Conservation (phyloP, 2,888 invertebrate species). For the Drosophila dives region DNA sequence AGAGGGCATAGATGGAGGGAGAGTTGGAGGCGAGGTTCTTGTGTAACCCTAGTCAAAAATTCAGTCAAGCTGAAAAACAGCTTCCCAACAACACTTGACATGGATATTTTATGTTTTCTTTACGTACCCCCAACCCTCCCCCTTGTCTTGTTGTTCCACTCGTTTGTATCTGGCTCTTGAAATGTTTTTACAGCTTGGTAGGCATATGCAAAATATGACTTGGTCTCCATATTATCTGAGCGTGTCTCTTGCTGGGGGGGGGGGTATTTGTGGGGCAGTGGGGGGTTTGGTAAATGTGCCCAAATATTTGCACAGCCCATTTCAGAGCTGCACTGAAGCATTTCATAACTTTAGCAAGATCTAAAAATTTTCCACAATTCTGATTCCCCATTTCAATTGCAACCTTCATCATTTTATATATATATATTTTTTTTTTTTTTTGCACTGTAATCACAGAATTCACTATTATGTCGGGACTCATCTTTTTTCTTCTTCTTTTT, state of each 20-base stretch:
- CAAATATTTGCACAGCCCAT: constrained; percentile 65
- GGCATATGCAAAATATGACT: constrained; percentile 54
- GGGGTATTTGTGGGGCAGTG: constrained; percentile 4
- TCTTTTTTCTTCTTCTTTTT: not conserved
- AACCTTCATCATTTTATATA: constrained; percentile 33
- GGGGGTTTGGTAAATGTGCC: constrained; percentile 20
- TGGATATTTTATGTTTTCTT: constrained; percentile 58
- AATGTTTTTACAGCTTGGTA: constrained; percentile 38
- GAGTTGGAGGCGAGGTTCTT: not conserved
- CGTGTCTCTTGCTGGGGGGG: not conserved
- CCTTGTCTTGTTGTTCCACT: not conserved
- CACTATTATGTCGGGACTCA: constrained; percentile 17
- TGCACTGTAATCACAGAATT: constrained; percentile 35
- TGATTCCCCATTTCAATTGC: constrained; percentile 31
- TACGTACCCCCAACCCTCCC: not conserved
- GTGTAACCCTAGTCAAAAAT: constrained; percentile 68
- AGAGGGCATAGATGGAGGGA: not conserved
- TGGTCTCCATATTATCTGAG: constrained; percentile 8
- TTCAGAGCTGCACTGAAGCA: constrained; percentile 37
- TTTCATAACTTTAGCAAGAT: constrained; percentile 58
- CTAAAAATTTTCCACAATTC: constrained; percentile 2
- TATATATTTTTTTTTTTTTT: constrained; percentile 17
- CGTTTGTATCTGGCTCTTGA: constrained; percentile 31
- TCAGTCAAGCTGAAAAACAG: constrained; percentile 78
- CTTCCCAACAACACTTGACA: constrained; percentile 72